A percentile compares a stretch with the other conserved stretches of the same genome.
Conservation (phyloP, 2,113 vertebrate species). For the Callipepla californica region DNA sequence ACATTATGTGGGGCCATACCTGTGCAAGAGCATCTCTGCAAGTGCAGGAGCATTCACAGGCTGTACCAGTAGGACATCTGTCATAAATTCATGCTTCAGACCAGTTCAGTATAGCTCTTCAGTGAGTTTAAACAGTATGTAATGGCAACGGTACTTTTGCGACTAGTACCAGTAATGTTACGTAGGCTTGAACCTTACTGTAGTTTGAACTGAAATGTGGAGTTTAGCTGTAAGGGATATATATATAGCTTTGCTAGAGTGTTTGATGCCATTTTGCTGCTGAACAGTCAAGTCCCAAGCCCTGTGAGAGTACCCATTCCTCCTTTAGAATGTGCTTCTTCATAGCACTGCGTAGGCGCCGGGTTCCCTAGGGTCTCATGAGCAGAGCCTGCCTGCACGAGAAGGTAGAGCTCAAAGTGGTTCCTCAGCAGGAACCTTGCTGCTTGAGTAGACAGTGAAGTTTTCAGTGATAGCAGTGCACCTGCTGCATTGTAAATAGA, state of each 20-base stretch:
- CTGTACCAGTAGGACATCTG: background rate
- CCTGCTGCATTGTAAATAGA: background rate
- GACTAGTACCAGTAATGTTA: background rate
- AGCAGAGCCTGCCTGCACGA: background rate
- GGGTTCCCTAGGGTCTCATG: background rate
- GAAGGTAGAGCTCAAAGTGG: background rate
- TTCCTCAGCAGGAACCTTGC: background rate
- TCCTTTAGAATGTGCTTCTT: background rate
- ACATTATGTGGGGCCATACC: rapidly evolving
- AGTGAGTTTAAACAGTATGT: background rate
- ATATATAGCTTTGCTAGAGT: background rate
- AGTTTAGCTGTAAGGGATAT: background rate
- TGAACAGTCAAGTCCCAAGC: background rate
- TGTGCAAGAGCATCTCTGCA: background rate
- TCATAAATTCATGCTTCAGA: background rate
- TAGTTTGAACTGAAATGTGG: background rate
- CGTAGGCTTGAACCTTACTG: background rate
- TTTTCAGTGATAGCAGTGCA: background rate
- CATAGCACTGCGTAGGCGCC: background rate
- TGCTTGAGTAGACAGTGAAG: background rate
- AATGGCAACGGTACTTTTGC: background rate
- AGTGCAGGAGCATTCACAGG: background rate
- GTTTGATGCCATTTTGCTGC: background rate
- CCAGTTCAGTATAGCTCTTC: background rate
- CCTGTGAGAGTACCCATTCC: background rate